Conservation (phyloP, 2,888 invertebrate species). For the Eucriotettix oculatus region DNA sequence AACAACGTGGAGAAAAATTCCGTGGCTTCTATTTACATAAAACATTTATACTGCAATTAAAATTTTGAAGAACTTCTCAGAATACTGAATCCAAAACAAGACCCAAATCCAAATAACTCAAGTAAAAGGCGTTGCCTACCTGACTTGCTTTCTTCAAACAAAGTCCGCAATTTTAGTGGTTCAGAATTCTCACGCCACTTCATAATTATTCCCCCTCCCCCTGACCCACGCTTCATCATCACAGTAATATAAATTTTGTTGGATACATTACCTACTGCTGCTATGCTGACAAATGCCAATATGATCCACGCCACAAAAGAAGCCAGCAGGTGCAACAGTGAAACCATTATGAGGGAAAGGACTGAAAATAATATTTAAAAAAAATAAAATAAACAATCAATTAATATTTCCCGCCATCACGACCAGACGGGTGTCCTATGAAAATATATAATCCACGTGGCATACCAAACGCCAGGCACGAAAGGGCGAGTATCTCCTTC, state of each 20-base stretch:
- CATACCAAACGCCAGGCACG: conserved; percentile 66
- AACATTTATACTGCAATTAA: too few relatives aligned
- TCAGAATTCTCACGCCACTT: background rate
- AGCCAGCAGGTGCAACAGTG: conserved; percentile 69
- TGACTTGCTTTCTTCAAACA: too few relatives aligned
- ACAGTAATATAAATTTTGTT: background rate
- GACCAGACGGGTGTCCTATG: background rate
- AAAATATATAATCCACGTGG: conserved; percentile 11
- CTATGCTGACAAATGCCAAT: conserved; percentile 60
- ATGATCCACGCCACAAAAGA: conserved; percentile 76
- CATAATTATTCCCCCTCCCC: background rate
- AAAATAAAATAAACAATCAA: conserved; percentile 12
- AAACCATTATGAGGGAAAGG: conserved; percentile 65
- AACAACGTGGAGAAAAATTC: too few relatives aligned
- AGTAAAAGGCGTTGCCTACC: too few relatives aligned
- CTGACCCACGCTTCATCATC: background rate
- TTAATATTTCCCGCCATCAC: background rate
- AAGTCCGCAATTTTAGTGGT: background rate
- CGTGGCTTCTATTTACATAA: too few relatives aligned
- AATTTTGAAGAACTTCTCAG: too few relatives aligned
- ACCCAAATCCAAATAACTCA: too few relatives aligned
- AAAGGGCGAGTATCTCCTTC: conserved; percentile 67
- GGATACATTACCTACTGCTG: conserved; percentile 41
- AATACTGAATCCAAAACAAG: too few relatives aligned
- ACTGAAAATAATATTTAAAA: conserved; percentile 35